Percentiles rank a stretch among this genome's conserved stretches.
phyloP scores from a whole-genome alignment of 2,888 invertebrate species.

The Caenorhabditis sulstoni region DNA sequence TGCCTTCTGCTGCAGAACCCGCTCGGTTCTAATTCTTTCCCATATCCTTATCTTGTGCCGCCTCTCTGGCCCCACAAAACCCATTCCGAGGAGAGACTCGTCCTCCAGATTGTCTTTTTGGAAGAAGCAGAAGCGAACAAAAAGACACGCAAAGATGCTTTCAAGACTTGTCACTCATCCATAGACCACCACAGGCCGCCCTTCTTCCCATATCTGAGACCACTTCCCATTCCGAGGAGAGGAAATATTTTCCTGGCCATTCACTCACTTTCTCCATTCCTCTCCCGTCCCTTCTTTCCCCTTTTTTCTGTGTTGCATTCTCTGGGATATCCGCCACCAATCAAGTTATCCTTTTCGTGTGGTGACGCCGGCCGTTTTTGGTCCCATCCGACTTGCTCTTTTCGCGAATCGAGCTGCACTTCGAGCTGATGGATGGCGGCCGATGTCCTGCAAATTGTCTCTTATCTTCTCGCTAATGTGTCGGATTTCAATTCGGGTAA shows the following conservation, averaged over 20 bases:
- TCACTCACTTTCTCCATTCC: conserved; percentile 47
- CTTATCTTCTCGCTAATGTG: conserved; percentile 79
- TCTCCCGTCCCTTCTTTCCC: conserved; percentile 4
- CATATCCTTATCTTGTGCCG: conserved; percentile 31
- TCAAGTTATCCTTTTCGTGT: conserved; percentile 34
- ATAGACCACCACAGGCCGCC: conserved; percentile 37
- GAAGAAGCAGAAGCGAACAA: conserved; percentile 37
- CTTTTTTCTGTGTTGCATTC: conserved; percentile 35
- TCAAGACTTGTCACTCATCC: conserved; percentile 60
- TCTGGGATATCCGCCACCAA: conserved; percentile 20
- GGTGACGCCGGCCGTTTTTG: conserved; percentile 17
- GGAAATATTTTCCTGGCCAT: conserved; percentile 36
- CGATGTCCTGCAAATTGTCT: conserved; percentile 78
- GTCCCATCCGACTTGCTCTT: conserved; percentile 25
- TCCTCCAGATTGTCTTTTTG: conserved; percentile 46
- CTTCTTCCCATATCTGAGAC: conserved; percentile 34
- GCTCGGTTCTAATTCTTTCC: conserved; percentile 43
- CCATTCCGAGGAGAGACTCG: conserved; percentile 23
- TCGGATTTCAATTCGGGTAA: conserved; percentile 74
- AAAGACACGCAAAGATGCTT: conserved; percentile 58
- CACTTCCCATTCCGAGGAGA: conserved; percentile 11
- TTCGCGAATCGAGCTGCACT: conserved; percentile 26
- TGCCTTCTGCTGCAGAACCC: conserved; percentile 3
- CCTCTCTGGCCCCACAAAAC: conserved; percentile 14
- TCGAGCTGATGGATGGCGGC: conserved; percentile 72